phyloP scores from a whole-genome alignment of 2,113 vertebrate species.

The Aptenodytes forsteri region DNA sequence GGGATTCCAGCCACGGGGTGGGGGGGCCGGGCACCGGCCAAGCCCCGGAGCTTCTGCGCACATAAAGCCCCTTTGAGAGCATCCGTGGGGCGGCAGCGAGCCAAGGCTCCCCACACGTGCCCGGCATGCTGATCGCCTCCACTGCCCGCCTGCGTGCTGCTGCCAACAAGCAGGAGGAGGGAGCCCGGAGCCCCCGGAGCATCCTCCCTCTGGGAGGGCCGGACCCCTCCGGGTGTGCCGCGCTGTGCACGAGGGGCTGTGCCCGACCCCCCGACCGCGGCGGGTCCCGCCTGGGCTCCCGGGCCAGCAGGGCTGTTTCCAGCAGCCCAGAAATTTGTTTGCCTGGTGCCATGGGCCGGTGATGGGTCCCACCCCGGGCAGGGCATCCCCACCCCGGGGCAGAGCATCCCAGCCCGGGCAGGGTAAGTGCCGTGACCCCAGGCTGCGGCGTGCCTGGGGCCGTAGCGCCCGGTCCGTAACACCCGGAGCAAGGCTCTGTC shows the following conservation, averaged over 20 bases:
- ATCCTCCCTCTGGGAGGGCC: neutral
- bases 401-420: too few relatives aligned
- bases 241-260: too few relatives aligned
- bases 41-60: neutral
- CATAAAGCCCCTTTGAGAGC: neutral
- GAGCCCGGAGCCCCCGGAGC: neutral
- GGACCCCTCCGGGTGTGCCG: too few relatives aligned
- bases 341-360: neutral
- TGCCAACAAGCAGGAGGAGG: neutral
- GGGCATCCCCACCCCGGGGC: too few relatives aligned
- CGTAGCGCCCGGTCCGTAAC: neutral
- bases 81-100: neutral
- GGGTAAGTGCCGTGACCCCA: too few relatives aligned
- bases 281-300: neutral
- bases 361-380: too few relatives aligned
- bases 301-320: too few relatives aligned
- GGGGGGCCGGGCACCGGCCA: neutral
- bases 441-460: neutral
- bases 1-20: neutral
- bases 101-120: neutral
- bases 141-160: too few relatives aligned
- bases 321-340: neutral
- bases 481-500: neutral
- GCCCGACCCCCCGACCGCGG: neutral
- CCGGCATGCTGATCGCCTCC: neutral